Evolutionary conservation across 2,797 vertebrate species (phyloP).

Genomic region (Dendrocincla tyrannina): DNA sequence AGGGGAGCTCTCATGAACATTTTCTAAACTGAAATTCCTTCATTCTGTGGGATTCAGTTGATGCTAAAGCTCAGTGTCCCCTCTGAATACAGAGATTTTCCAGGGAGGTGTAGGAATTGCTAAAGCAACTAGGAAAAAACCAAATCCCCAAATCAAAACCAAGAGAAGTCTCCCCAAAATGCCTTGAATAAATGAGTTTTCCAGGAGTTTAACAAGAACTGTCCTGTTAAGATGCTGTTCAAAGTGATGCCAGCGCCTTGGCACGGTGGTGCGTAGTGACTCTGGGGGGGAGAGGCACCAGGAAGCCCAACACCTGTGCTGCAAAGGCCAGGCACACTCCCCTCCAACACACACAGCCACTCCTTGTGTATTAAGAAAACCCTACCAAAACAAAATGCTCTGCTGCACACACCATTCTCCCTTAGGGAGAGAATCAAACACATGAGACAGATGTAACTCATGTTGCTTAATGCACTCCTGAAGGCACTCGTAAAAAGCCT

Average conservation of each 20-base stretch:
- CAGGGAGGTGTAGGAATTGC: background rate
- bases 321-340: background rate
- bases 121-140: background rate
- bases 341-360: background rate
- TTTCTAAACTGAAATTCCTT: background rate
- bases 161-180: background rate
- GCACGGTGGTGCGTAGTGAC: accelerated
- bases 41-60: background rate
- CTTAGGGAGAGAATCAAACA: background rate
- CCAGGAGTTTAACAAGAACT: background rate
- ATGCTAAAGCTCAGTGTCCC: background rate
- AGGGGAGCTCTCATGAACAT: background rate
- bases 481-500: background rate
- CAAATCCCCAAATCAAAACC: background rate
- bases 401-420: background rate
- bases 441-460: background rate
- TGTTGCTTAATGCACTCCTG: background rate
- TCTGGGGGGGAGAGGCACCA: background rate
- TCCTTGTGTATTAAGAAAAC: background rate
- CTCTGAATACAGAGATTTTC: background rate
- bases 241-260: background rate
- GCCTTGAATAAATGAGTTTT: background rate
- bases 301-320: background rate
- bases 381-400: background rate
- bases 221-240: background rate